Evolutionary conservation across 2,113 vertebrate species (phyloP).

Genomic region (Girardinichthys multiradiatus): DNA sequence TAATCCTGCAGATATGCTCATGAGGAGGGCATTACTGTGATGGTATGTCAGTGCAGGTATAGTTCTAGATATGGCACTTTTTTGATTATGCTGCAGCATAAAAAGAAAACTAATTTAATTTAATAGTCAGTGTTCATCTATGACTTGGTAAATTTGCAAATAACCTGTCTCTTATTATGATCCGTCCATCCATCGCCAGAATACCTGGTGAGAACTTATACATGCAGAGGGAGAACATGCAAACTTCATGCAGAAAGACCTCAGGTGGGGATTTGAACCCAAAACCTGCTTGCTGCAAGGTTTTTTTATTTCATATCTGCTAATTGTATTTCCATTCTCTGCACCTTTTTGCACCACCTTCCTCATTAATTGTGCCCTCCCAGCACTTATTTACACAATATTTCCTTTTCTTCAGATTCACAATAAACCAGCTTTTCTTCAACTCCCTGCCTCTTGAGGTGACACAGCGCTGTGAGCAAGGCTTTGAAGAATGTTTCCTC

Average conservation of each 20-base stretch:
- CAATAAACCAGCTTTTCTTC: conserved; percentile 38
- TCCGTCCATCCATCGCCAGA: too few relatives aligned
- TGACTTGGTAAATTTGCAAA: background rate
- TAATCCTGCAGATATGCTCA: conserved; percentile 35
- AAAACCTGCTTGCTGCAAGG: background rate
- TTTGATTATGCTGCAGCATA: background rate
- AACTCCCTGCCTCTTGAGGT: conserved; percentile 16
- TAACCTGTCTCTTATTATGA: background rate
- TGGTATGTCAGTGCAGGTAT: background rate
- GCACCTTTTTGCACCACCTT: conserved; percentile 10
- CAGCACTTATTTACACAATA: background rate
- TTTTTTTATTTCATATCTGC: background rate
- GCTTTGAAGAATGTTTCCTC: conserved; percentile 54
- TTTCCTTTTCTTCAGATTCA: conserved; percentile 12
- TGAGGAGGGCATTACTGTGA: conserved; percentile 27
- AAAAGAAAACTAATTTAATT: conserved; percentile 33
- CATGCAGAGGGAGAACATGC: too few relatives aligned
- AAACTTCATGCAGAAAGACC: background rate
- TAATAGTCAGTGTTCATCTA: conserved; percentile 14
- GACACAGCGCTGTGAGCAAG: conserved; percentile 9
- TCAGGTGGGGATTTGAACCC: background rate
- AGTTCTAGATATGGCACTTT: background rate
- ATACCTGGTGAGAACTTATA: too few relatives aligned
- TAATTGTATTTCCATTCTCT: background rate
- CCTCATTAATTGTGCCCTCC: conserved; percentile 26